Conservation (phyloP, 1,140 invertebrate species). For the Cydia splendana region DNA sequence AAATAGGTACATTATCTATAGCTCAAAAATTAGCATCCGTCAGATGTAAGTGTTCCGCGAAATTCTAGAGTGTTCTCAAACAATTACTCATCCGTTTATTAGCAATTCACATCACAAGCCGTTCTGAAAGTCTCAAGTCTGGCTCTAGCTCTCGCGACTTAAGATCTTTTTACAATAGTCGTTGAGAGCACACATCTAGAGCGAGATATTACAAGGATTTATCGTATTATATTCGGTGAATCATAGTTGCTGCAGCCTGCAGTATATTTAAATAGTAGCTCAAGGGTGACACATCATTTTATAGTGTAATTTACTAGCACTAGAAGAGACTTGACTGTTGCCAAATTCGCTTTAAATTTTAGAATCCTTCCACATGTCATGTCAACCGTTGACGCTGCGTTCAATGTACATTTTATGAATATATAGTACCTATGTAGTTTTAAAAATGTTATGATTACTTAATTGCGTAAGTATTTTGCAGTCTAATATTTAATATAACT, state of each 20-base stretch:
- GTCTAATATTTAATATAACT: too few species aligned
- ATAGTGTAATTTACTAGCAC: neutral
- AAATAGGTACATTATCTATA: neutral
- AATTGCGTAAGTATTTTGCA: too few species aligned
- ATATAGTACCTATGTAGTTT: too few species aligned
- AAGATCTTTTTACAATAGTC: neutral
- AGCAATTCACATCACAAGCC: neutral
- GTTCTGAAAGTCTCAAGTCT: neutral
- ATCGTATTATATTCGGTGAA: neutral
- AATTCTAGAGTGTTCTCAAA: constrained; percentile 23
- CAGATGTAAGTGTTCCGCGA: neutral
- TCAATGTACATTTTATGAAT: too few species aligned
- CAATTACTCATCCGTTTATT: constrained; percentile 22
- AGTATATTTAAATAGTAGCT: constrained; percentile 5
- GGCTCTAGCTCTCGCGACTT: neutral
- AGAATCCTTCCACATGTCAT: neutral
- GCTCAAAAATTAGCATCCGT: neutral
- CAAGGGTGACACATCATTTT: constrained; percentile 6
- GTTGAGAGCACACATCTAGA: neutral
- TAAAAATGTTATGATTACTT: too few species aligned
- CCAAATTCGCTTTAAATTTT: neutral
- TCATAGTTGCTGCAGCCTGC: neutral
- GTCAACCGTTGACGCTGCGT: neutral
- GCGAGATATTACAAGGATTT: neutral
- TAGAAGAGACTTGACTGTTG: neutral